Evolutionary conservation across 2,113 vertebrate genomes (phyloP).

Genomic region (Mellivora capensis): DNA sequence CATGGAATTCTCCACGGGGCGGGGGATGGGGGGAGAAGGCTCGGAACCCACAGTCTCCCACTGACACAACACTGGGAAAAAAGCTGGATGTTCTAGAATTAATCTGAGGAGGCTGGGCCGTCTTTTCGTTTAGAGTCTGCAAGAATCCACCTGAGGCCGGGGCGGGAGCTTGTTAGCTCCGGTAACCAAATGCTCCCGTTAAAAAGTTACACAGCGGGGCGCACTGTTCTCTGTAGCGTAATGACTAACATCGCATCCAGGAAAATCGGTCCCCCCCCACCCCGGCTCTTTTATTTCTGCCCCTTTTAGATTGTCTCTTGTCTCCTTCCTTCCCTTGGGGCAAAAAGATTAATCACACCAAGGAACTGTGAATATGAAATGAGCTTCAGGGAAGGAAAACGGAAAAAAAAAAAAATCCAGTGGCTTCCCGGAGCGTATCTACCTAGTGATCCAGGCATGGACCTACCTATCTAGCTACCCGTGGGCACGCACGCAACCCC

Average conservation of each 20-base stretch:
- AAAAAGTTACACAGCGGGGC: neutral
- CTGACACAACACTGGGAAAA: neutral
- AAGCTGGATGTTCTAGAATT: neutral
- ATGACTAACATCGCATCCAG: neutral
- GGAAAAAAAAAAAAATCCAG: neutral
- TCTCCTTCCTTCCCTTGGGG: conserved; percentile 63
- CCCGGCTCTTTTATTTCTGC: no score
- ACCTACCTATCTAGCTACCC: no score
- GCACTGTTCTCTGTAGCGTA: neutral
- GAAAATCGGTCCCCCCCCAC: neutral
- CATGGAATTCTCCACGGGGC: conserved; percentile 1
- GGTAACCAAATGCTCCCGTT: neutral
- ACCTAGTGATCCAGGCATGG: neutral
- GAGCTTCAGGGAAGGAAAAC: conserved; percentile 28
- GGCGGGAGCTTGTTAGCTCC: neutral
- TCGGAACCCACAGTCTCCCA: neutral
- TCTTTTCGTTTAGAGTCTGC: neutral
- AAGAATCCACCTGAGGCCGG: neutral
- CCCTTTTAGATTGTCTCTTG: neutral
- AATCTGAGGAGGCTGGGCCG: neutral
- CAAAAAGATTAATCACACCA: conserved; percentile 75
- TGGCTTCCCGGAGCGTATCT: neutral
- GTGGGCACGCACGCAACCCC: neutral
- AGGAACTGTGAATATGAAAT: conserved; percentile 60
- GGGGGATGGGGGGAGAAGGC: neutral